Base-by-base conservation (phyloP, 2,797 vertebrate species). In the Fringilla coelebs region DNA sequence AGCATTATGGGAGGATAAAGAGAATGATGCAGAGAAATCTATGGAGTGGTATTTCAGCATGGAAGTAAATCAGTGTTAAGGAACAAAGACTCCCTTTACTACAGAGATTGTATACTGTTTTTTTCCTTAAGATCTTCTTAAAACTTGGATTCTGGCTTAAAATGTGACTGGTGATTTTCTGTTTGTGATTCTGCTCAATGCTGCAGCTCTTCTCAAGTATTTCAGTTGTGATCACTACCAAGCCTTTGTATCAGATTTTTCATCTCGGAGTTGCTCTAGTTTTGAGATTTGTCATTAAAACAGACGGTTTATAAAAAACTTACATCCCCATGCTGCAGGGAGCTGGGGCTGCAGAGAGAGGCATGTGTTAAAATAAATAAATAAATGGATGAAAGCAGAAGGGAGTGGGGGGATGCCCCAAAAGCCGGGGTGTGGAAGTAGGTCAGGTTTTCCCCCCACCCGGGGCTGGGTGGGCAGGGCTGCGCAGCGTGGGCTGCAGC, bases 401-500 rank as follows among this genome's bases (percentile, higher is more conserved):
- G 4, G 12, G 67, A 14, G 68, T 7, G 46, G 54, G 67, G 71
- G 72, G 45, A 49, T 79, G 89, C 87, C 92, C 86, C 77, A 36
- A 71, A 86, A 75, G 77, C 92, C 31, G 17, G 89, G 78, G 14
- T 81, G 28, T 93, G 93, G 94, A 96, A 95, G 91, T 96, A 93
- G 91, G 85, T 96, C 93, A 95, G 85, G 95, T 94, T 93, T 97
- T 94, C 92, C 85, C 87, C 75, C 73, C 25, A 57, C 94, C 66
- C 24, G 3, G 74, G 92, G 91, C 82, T 68, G 77, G 79, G 85
- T 5, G 41, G 79, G 93, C 89, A 93, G 90, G 84, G 94, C 96
- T 95, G 90, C 18, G 81, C 90, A 80, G 62, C 74, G 95, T 97
- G 97, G 89, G 74, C 98, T 96, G 94, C 96, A 60, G 97, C 98